A percentile compares a stretch with the other conserved stretches of the same genome.
Conservation (phyloP, 2,888 invertebrate genomes). For the Melanargia galathea region DNA sequence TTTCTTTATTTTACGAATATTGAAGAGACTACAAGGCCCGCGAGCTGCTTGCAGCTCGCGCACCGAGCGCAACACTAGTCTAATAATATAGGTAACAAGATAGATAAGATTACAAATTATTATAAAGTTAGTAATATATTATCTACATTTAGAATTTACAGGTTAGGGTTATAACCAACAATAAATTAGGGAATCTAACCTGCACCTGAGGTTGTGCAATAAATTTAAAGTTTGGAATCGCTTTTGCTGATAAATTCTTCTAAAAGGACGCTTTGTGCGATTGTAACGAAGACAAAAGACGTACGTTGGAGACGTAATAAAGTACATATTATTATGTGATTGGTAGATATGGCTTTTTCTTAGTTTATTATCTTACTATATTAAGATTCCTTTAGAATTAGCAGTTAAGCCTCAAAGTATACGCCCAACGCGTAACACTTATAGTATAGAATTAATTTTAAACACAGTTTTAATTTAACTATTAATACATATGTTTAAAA, state of each 20-base stretch:
- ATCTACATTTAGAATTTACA: background rate
- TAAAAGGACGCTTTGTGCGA: constrained; percentile 19
- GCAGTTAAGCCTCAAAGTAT: no score
- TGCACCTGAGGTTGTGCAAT: constrained; percentile 22
- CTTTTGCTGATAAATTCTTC: constrained; percentile 17
- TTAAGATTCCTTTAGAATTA: no score
- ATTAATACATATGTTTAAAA: no score
- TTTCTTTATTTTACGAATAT: no score
- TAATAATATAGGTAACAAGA: no score
- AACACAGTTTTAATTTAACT: background rate
- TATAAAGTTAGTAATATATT: background rate
- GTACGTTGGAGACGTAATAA: background rate
- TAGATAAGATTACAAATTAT: no score
- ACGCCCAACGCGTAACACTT: background rate
- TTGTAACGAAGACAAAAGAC: constrained; percentile 17
- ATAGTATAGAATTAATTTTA: background rate
- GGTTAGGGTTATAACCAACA: constrained; percentile 11
- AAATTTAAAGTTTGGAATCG: constrained; percentile 24
- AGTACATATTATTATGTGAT: background rate
- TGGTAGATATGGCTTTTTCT: no score
- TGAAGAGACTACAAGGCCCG: no score
- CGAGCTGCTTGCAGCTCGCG: no score
- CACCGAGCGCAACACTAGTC: no score
- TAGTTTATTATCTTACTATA: no score
- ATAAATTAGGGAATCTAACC: constrained; percentile 21